Conservation (phyloP, 2,113 vertebrate species). For the Chroicocephalus ridibundus region DNA sequence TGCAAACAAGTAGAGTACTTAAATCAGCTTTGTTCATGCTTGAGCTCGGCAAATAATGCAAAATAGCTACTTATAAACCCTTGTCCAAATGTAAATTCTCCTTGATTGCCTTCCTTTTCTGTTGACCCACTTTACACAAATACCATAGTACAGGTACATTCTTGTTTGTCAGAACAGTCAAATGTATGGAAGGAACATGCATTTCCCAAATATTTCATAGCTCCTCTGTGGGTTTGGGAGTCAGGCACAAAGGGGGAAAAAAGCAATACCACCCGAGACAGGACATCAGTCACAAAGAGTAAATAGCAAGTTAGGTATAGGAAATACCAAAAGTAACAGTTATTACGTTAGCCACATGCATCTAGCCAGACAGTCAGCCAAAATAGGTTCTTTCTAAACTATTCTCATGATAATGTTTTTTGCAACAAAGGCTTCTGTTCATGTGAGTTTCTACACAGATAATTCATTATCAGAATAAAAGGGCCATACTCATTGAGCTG, state of each 20-base stretch:
- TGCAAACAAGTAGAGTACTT: slow-evolving; percentile 6
- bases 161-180: not conserved
- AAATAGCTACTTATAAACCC: not conserved
- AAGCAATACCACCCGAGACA: not conserved
- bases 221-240: not conserved
- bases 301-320: not conserved
- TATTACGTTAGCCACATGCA: not conserved
- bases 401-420: not conserved
- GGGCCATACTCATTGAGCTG: not conserved
- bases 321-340: not conserved
- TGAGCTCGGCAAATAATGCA: not conserved
- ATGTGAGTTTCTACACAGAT: not conserved
- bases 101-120: not conserved
- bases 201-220: not conserved
- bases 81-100: slow-evolving; percentile 4
- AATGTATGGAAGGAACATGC: not conserved
- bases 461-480: slow-evolving; percentile 7
- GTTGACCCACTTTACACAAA: not conserved
- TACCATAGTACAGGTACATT: not conserved
- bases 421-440: slow-evolving; percentile 5
- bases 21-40: not conserved
- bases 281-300: not conserved
- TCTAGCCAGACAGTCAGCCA: not conserved
- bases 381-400: not conserved
- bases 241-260: not conserved